phyloP scores from a whole-genome alignment of 2,113 vertebrate species.

The Rafetus swinhoei region DNA sequence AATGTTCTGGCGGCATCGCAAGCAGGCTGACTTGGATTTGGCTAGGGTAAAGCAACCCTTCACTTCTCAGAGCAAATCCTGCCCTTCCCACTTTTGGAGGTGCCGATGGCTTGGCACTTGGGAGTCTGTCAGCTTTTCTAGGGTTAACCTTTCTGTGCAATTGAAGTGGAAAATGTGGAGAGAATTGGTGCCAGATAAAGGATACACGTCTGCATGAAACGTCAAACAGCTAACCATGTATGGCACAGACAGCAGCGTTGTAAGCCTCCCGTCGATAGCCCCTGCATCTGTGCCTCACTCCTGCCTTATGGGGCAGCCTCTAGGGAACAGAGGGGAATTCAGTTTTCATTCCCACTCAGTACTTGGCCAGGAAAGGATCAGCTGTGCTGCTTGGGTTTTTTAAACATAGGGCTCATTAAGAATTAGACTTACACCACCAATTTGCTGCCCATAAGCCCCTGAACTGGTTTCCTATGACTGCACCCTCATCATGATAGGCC shows the following conservation, averaged over 20 bases:
- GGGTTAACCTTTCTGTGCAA: not conserved
- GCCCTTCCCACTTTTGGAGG: not conserved
- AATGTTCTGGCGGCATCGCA: conserved; percentile 96
- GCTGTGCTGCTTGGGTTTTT: not conserved
- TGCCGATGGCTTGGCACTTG: not conserved
- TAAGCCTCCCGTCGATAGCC: not conserved
- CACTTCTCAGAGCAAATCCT: fast-evolving
- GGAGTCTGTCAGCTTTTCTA: not conserved
- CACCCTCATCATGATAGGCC: not conserved
- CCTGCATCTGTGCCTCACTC: not conserved
- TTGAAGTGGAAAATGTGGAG: not conserved
- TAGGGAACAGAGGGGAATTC: not conserved
- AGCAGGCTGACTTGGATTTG: conserved; percentile 94
- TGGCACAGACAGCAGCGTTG: fast-evolving
- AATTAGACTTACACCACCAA: not conserved
- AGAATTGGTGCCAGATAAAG: not conserved
- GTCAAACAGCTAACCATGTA: not conserved
- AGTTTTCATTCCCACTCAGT: not conserved
- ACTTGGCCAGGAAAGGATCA: not conserved
- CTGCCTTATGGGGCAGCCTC: not conserved
- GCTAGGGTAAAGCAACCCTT: conserved; percentile 80
- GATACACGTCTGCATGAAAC: not conserved
- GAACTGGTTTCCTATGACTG: not conserved
- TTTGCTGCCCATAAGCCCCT: not conserved
- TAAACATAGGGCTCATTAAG: not conserved